Evolutionary conservation across 2,797 vertebrate species (phyloP).

Genomic region (Cuniculus paca): DNA sequence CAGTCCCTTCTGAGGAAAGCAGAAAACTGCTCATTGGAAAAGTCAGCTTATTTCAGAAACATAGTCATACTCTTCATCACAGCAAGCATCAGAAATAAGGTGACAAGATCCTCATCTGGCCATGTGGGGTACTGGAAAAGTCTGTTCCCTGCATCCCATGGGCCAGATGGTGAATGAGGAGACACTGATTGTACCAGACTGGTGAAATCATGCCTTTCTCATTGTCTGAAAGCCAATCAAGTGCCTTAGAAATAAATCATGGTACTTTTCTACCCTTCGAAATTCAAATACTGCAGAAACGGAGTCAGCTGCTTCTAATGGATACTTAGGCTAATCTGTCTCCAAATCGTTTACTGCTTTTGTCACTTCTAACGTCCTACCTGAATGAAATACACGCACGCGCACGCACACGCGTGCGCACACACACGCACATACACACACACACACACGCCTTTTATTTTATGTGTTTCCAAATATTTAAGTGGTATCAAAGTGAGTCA

Average conservation of each 20-base stretch:
- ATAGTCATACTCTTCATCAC: background rate
- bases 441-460: background rate
- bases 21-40: background rate
- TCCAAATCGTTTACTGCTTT: slow-evolving; percentile 47
- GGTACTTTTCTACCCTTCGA: background rate
- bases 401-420: background rate
- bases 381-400: background rate
- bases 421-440: background rate
- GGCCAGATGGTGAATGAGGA: background rate
- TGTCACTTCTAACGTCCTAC: too few species aligned
- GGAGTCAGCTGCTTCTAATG: slow-evolving; percentile 54
- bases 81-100: background rate
- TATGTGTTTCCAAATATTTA: slow-evolving; percentile 45
- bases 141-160: background rate
- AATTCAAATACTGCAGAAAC: slow-evolving; percentile 20
- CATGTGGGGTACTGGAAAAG: background rate
- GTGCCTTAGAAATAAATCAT: slow-evolving; percentile 38
- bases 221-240: slow-evolving; percentile 18
- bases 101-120: background rate
- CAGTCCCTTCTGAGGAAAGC: background rate
- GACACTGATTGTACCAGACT: background rate
- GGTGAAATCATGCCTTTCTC: background rate
- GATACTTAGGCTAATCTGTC: slow-evolving; percentile 35
- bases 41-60: background rate
- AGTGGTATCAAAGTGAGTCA: slow-evolving; percentile 35